These are phyloP conservation scores for Theocolax elegans DNA, from an alignment of 1,140 invertebrate genomes.

Conservation along the genomic window DNA sequence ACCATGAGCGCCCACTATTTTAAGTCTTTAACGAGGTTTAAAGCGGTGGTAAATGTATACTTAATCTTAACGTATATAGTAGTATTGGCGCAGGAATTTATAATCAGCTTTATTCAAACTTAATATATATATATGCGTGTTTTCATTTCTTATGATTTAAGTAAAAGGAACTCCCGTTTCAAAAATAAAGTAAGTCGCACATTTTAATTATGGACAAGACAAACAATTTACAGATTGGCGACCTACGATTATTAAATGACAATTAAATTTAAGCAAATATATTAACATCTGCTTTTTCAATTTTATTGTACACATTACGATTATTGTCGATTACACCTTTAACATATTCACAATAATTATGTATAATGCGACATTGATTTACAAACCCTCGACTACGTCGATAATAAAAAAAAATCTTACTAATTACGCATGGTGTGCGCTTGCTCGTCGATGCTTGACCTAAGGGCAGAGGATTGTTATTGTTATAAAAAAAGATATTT, in stretches of 20 bases:
- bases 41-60: too few species aligned
- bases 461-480: too few species aligned
- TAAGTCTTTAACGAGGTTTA: too few species aligned
- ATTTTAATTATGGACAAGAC: not conserved
- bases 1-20: too few species aligned
- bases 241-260: not conserved
- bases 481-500: too few species aligned
- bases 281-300: not conserved
- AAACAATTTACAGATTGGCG: not conserved
- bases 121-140: too few species aligned
- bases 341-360: not conserved
- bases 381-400: not conserved
- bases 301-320: not conserved
- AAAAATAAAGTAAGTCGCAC: not conserved
- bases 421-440: too few species aligned
- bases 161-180: slow-evolving; percentile 23
- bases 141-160: slow-evolving; percentile 7
- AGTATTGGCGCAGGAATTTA: too few species aligned
- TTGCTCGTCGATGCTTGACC: too few species aligned
- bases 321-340: not conserved
- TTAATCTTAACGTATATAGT: too few species aligned
- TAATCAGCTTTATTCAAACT: too few species aligned
- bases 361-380: not conserved
- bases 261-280: not conserved
- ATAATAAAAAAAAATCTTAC: too few species aligned